Percentiles rank a stretch among this genome's conserved stretches.
Conservation (phyloP, 2,113 vertebrate genomes). For the Struthio camelus region DNA sequence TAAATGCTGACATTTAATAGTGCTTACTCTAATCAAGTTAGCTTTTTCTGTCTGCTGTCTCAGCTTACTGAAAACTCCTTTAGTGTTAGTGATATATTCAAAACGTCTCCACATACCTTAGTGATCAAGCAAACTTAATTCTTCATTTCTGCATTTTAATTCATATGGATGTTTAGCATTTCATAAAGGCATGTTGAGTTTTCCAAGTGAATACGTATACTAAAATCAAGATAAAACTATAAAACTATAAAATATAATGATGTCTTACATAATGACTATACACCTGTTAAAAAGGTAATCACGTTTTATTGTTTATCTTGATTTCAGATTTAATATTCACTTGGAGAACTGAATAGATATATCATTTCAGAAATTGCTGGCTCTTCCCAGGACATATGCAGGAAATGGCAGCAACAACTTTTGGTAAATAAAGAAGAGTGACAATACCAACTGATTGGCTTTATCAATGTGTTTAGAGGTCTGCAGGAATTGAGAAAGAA, state of each 20-base stretch:
- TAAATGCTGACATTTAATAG: not conserved
- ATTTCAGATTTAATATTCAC: not conserved
- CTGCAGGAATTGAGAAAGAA: not conserved
- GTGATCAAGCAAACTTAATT: not conserved
- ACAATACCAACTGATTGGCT: not conserved
- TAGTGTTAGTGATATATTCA: not conserved
- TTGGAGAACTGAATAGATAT: not conserved
- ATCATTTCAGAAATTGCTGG: not conserved
- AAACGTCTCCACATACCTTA: not conserved
- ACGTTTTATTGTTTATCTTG: not conserved
- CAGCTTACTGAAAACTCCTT: not conserved
- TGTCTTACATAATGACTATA: not conserved
- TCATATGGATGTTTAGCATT: not conserved
- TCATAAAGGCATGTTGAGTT: not conserved
- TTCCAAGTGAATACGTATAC: not conserved
- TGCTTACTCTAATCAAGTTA: not conserved
- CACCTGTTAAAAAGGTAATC: not conserved
- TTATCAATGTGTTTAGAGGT: not conserved
- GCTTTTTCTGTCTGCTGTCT: not conserved
- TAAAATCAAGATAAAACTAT: not conserved
- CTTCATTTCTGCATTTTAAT: not conserved
- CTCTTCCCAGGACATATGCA: not conserved
- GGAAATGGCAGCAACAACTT: not conserved
- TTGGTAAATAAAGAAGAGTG: not conserved
- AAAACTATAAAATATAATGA: not conserved